These are phyloP conservation scores for Thelaira solivaga DNA, from an alignment of 2,888 invertebrate species.

Conservation along the genomic window DNA sequence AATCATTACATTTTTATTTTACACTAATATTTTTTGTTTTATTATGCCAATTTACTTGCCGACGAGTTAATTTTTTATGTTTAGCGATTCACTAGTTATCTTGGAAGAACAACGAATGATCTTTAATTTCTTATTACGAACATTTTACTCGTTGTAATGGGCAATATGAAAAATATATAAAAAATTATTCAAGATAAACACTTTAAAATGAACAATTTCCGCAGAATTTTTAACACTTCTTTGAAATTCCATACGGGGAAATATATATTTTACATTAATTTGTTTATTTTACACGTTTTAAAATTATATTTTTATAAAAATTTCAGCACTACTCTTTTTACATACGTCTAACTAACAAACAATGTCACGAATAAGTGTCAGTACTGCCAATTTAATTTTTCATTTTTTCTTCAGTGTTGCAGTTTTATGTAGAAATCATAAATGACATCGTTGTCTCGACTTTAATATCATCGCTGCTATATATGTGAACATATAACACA, in stretches of 20 bases:
- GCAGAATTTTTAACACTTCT: background rate
- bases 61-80: conserved; percentile 44
- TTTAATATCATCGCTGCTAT: background rate
- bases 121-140: conserved; percentile 59
- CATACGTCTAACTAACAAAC: conserved; percentile 53
- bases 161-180: conserved; percentile 54
- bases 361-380: conserved; percentile 24
- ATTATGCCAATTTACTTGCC: conserved; percentile 58
- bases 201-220: conserved; percentile 5
- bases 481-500: too few species aligned
- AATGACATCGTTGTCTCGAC: background rate
- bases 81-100: conserved; percentile 49
- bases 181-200: conserved; percentile 18
- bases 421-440: background rate
- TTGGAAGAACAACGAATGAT: conserved; percentile 48
- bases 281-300: conserved; percentile 13
- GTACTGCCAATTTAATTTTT: background rate
- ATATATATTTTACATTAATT: conserved; percentile 27
- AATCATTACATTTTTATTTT: conserved; percentile 49
- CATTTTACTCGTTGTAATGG: conserved; percentile 45
- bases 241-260: background rate
- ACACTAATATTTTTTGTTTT: conserved; percentile 47
- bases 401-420: background rate
- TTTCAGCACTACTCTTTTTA: conserved; percentile 38
- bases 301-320: conserved; percentile 38